A percentile compares a stretch with the other conserved stretches of the same genome.
Conservation (phyloP, 1,140 invertebrate genomes). For the Heliconius melpomene region DNA sequence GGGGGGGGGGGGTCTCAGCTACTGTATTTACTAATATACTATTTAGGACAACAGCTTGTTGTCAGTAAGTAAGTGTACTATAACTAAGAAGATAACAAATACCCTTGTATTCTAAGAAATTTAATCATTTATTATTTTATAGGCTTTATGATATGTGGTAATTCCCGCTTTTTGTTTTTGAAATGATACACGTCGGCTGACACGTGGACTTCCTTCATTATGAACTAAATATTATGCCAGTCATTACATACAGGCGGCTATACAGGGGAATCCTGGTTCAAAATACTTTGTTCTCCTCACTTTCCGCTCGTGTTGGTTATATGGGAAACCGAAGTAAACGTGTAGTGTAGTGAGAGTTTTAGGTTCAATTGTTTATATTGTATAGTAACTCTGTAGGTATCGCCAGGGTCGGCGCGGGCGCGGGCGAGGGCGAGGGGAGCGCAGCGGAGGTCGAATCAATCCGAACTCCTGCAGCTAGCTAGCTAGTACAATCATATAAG, state of each 20-base stretch:
- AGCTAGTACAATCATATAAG: background rate
- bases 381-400: background rate
- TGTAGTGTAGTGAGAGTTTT: background rate
- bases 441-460: conserved; percentile 52
- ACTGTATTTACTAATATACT: background rate
- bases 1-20: background rate
- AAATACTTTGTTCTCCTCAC: too few relatives aligned
- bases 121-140: background rate
- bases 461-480: background rate
- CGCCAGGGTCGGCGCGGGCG: conserved; percentile 12
- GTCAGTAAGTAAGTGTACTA: too few relatives aligned
- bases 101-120: background rate
- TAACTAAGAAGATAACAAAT: too few relatives aligned
- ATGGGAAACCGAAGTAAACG: background rate
- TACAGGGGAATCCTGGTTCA: background rate
- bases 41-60: background rate
- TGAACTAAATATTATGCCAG: background rate
- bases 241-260: background rate
- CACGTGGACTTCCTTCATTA: background rate
- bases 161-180: background rate
- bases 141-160: background rate
- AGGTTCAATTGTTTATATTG: conserved; percentile 25
- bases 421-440: conserved; percentile 8
- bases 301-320: too few relatives aligned
- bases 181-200: background rate